Evolutionary conservation across 2,113 vertebrate genomes (phyloP), one percentile per base, ranked within the genome.

Genomic region (Oreotragus oreotragus): DNA sequence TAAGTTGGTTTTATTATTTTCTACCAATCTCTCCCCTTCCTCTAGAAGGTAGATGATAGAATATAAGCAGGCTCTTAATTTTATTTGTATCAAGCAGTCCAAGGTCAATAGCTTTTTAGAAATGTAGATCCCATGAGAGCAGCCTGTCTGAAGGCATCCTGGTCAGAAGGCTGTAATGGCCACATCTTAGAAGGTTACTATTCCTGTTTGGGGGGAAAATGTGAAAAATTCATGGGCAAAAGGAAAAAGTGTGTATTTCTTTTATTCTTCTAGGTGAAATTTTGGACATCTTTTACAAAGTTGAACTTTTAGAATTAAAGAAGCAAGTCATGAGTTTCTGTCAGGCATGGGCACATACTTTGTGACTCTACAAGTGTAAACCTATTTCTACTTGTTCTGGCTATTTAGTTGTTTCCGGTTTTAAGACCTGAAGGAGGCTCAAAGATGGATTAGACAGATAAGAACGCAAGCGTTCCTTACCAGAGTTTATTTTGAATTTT

Each of bases 381-480:
- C 14, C 28, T 64, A 76, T 70, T 95, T 88, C 58, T 84, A 58
- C 27, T 58, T 90, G 15, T 84, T 94, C 57, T 94, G 81, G 10
- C 58, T 94, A 60, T 96, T 94, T 88, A 90, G 80, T 95, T 83
- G 57, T 64, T 70, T 96, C 70, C 94, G 70, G 53, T 43, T 92
- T 9, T 89, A 33, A 39, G 25, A 57, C 60, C 19, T 76, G 64
- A 33, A 96, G 39, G 19, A 81, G 58, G 23, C 64, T 93, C 45
- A 93, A 58, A 27, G 36, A 64, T 97, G 51, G 21, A 53, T 77
- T 92, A 39, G 15, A 30, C 90, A 17, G 53, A 47, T 95, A 66
- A 89, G n/a, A 96, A 70, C 14, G 11, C 6, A 91, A 80, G 36
- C 47, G 25, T 89, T 96, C 21, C 39, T 80, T 80, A 66, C 81